phyloP scores from a whole-genome alignment of 2,797 vertebrate species.

The Falco columbarius region DNA sequence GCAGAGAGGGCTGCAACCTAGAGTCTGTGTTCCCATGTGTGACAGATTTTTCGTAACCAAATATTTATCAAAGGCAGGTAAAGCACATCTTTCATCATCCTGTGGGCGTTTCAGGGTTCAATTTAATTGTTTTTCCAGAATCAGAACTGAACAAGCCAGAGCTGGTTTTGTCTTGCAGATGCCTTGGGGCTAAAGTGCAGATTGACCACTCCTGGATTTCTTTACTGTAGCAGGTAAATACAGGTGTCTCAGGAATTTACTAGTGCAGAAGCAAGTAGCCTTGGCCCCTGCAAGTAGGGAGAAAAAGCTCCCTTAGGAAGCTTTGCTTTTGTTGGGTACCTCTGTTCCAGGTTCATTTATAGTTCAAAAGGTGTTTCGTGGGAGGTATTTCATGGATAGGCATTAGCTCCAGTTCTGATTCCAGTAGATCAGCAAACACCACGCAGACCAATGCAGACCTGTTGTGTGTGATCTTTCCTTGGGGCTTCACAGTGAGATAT shows the following conservation, averaged over 20 bases:
- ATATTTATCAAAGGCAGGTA: conserved; percentile 12
- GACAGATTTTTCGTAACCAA: neutral
- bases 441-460: accelerated
- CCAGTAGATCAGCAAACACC: neutral
- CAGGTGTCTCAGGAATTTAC: neutral
- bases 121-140: neutral
- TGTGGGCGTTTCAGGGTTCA: neutral
- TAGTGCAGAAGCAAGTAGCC: neutral
- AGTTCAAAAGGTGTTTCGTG: neutral
- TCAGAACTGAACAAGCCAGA: neutral
- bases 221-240: neutral
- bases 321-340: neutral
- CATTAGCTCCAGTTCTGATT: neutral
- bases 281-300: neutral
- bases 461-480: neutral
- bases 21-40: neutral
- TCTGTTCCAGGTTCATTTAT: neutral
- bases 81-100: neutral
- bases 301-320: neutral
- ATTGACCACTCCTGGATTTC: neutral
- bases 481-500: neutral
- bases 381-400: neutral
- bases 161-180: neutral
- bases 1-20: neutral
- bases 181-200: neutral